Conservation (phyloP, 2,113 vertebrate genomes). For the Artemisiospiza belli region DNA sequence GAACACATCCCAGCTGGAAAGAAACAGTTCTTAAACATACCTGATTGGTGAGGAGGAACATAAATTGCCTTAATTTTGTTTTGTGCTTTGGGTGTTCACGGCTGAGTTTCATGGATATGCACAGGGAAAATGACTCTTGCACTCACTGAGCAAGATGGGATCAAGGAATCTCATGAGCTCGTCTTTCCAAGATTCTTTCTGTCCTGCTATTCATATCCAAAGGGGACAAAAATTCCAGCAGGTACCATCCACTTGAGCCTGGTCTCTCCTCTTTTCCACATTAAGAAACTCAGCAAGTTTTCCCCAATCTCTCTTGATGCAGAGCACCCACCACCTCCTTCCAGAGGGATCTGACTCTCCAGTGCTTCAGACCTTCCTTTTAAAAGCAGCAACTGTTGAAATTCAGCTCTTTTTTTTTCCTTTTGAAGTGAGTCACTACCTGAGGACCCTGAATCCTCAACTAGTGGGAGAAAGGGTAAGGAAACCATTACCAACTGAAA, state of each 20-base stretch:
- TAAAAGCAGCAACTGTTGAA: neutral
- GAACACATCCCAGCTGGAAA: neutral
- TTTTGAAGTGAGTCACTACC: neutral
- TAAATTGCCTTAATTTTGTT: neutral
- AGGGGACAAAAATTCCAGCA: neutral
- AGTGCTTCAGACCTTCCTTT: neutral
- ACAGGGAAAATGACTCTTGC: neutral
- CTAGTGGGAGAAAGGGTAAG: neutral
- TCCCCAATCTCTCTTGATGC: neutral
- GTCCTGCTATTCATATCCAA: neutral
- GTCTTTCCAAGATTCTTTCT: neutral
- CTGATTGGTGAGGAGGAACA: neutral
- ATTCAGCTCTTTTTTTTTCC: neutral
- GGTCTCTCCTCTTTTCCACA: neutral
- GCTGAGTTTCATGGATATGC: rapidly evolving
- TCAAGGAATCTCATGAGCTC: neutral
- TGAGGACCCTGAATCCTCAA: neutral
- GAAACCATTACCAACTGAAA: neutral
- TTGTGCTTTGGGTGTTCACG: neutral
- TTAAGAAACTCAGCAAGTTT: neutral
- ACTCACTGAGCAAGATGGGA: neutral
- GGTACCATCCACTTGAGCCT: neutral
- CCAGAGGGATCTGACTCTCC: neutral
- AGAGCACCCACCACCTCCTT: neutral
- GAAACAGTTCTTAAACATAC: neutral